Evolutionary conservation across 2,113 vertebrate species (phyloP).

Genomic region (Motacilla alba): DNA sequence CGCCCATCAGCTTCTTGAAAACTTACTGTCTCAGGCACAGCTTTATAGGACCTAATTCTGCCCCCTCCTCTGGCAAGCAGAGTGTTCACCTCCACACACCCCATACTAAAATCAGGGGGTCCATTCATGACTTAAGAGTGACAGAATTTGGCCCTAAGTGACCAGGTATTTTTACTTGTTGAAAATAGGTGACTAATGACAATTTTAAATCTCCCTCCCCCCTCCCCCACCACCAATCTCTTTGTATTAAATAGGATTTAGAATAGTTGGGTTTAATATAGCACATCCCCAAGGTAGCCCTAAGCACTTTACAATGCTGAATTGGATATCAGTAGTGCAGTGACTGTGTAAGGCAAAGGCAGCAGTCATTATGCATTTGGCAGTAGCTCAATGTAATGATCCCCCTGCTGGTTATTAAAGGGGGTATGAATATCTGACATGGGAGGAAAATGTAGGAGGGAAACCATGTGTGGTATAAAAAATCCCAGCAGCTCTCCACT

Average conservation of each 20-base stretch:
- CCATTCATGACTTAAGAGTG: neutral
- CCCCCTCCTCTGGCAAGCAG: neutral
- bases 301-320: conserved; percentile 75
- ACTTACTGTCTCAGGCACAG: conserved; percentile 15
- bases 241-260: conserved; percentile 71
- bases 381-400: conserved; percentile 69
- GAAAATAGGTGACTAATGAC: conserved; percentile 46
- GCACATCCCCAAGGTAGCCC: conserved; percentile 65
- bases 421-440: conserved; percentile 61
- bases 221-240: conserved; percentile 18
- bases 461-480: conserved; percentile 49
- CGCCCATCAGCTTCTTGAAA: conserved; percentile 37
- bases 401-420: conserved; percentile 69
- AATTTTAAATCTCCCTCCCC: conserved; percentile 40
- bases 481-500: conserved; percentile 12
- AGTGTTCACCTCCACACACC: neutral
- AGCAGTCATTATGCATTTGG: conserved; percentile 65
- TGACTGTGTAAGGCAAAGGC: conserved; percentile 40
- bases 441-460: conserved; percentile 61
- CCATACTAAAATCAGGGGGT: neutral
- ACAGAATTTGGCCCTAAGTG: conserved; percentile 16
- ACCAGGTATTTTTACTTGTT: conserved; percentile 43
- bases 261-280: conserved; percentile 65
- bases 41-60: neutral
- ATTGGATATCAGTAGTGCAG: conserved; percentile 38